A percentile compares a stretch with the other conserved stretches of the same genome.
Evolutionary conservation across 2,113 vertebrate species (phyloP).

Genomic region (Zapus hudsonius): DNA sequence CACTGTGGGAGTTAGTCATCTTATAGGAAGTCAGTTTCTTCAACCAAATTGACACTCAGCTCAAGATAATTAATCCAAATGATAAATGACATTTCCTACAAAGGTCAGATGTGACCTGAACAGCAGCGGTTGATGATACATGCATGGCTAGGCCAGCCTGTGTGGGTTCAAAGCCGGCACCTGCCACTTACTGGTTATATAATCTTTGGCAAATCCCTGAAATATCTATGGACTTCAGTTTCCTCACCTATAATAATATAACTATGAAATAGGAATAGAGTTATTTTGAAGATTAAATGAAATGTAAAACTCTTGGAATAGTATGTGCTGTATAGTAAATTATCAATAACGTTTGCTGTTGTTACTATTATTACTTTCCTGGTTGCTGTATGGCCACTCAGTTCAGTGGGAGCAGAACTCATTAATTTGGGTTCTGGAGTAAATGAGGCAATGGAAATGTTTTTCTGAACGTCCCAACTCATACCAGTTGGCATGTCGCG

Average conservation of each 20-base stretch:
- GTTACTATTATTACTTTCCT: not conserved
- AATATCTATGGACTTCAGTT: not conserved
- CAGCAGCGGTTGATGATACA: not conserved
- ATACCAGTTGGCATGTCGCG: not conserved
- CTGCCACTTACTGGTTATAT: not conserved
- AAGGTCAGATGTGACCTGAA: not conserved
- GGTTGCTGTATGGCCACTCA: not conserved
- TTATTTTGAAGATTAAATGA: not conserved
- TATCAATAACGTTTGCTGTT: not conserved
- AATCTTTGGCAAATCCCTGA: conserved; percentile 11
- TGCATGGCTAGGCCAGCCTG: not conserved
- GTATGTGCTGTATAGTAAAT: too few relatives aligned
- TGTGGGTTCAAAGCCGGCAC: not conserved
- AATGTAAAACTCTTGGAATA: not conserved
- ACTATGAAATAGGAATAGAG: not conserved
- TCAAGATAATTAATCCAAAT: not conserved
- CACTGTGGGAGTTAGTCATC: not conserved
- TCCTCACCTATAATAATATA: not conserved
- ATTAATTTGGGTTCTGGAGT: not conserved
- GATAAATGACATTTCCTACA: not conserved
- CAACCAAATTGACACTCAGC: not conserved
- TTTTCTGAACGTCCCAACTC: not conserved
- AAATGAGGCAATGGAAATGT: not conserved
- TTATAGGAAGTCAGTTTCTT: not conserved
- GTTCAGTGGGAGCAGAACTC: not conserved